These are phyloP conservation scores for Lithobates sylvaticus DNA, from an alignment of 2,797 vertebrate genomes.

Conservation along the genomic window DNA sequence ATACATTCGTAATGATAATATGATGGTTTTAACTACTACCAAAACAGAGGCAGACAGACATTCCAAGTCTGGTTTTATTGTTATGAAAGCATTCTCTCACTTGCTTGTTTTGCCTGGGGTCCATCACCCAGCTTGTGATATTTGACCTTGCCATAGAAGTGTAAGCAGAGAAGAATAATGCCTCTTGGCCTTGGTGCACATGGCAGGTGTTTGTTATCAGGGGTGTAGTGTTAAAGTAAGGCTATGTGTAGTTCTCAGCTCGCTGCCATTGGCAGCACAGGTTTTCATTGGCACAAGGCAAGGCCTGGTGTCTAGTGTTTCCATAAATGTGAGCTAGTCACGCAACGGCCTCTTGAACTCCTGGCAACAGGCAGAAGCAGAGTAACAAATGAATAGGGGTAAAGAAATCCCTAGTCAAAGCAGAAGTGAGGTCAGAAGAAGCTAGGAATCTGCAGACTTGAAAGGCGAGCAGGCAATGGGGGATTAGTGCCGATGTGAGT, in stretches of 20 bases:
- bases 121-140: slow-evolving; percentile 6
- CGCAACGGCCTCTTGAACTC: slow-evolving; percentile 63
- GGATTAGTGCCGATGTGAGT: slow-evolving; percentile 29
- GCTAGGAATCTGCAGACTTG: slow-evolving; percentile 59
- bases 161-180: slow-evolving; percentile 29
- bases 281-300: slow-evolving; percentile 58
- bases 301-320: slow-evolving; percentile 59
- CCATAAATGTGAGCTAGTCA: slow-evolving; percentile 65
- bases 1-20: too few species aligned
- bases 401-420: slow-evolving; percentile 63
- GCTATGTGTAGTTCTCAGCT: slow-evolving; percentile 42
- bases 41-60: neutral
- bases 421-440: slow-evolving; percentile 61
- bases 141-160: slow-evolving; percentile 29
- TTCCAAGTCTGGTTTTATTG: neutral
- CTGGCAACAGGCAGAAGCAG: slow-evolving; percentile 55
- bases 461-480: slow-evolving; percentile 34
- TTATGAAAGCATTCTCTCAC: neutral
- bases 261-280: slow-evolving; percentile 54
- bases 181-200: slow-evolving; percentile 15
- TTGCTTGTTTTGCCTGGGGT: slow-evolving; percentile 34
- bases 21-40: too few species aligned
- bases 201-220: slow-evolving; percentile 50
- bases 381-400: slow-evolving; percentile 41
- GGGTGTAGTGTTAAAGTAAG: slow-evolving; percentile 4